Percentiles rank a stretch among this genome's conserved stretches.
Conservation (phyloP, 2,113 vertebrate species). For the Rhynchomys soricoides region DNA sequence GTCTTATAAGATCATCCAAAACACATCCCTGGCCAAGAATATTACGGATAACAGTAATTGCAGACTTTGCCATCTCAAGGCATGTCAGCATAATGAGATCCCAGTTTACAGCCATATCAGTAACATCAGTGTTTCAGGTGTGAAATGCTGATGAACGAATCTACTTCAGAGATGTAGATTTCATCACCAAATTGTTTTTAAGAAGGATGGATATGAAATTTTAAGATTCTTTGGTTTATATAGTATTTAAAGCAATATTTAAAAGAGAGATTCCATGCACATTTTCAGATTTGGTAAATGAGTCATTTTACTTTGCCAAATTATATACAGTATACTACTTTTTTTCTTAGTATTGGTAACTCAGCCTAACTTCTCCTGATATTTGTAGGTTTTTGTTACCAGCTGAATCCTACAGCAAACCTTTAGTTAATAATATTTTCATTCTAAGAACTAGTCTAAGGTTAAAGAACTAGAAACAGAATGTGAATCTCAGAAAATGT, state of each 20-base stretch:
- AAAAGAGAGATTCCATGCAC: conserved; percentile 14
- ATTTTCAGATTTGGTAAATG: conserved; percentile 34
- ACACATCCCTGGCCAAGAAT: conserved; percentile 24
- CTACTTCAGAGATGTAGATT: neutral
- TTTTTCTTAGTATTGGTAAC: conserved; percentile 2
- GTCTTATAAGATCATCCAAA: conserved; percentile 41
- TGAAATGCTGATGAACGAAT: conserved; percentile 50
- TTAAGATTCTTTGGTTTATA: neutral
- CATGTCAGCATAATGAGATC: conserved; percentile 29
- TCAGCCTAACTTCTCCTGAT: neutral
- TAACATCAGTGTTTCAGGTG: conserved; percentile 42
- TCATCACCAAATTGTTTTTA: neutral
- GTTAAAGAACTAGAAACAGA: conserved; percentile 36
- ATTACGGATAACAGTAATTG: conserved; percentile 27
- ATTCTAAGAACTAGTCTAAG: conserved; percentile 57
- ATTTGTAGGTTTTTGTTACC: conserved; percentile 21
- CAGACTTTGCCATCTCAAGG: conserved; percentile 46
- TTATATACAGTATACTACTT: neutral
- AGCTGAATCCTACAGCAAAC: conserved; percentile 81
- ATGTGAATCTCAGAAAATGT: conserved; percentile 31
- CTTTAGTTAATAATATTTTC: conserved; percentile 75
- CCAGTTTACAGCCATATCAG: conserved; percentile 12
- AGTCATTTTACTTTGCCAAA: conserved; percentile 53
- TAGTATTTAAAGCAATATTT: neutral
- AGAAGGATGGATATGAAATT: neutral